Conservation (phyloP, 2,113 vertebrate genomes). For the Nematolebias whitei region DNA sequence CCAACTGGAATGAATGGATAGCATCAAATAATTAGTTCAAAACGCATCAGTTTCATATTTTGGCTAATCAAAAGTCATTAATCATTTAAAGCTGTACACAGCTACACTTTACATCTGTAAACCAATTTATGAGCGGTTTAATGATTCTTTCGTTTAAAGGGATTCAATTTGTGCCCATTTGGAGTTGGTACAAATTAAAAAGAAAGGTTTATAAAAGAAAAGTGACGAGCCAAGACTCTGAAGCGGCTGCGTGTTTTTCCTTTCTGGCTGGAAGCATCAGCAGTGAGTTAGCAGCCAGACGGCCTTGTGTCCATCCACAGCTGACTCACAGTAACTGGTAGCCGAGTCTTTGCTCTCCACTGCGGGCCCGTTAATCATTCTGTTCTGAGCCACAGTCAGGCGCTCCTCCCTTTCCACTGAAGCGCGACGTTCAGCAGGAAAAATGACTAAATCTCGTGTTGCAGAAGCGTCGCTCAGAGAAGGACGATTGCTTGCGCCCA, state of each 20-base stretch:
- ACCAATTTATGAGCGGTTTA: no score
- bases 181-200: no score
- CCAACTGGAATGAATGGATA: no score
- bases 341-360: conserved; percentile 38
- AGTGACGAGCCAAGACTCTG: conserved; percentile 20
- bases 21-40: no score
- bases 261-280: conserved; percentile 38
- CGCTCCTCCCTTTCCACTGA: conserved; percentile 26
- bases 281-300: conserved; percentile 55
- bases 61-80: no score
- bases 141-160: no score
- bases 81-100: no score
- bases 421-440: conserved; percentile 32
- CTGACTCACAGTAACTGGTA: conserved; percentile 63
- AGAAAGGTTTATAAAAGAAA: background rate
- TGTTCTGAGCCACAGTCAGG: conserved; percentile 55
- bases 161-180: no score
- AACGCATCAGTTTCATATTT: no score
- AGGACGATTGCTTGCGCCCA: conserved; percentile 47
- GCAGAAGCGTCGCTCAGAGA: no score
- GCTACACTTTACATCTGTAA: no score
- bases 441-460: conserved; percentile 55
- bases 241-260: conserved; percentile 34
- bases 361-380: conserved; percentile 46
- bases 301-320: conserved; percentile 48